Conservation (phyloP, 2,113 vertebrate species). For the Corythoichthys haematopterus region DNA sequence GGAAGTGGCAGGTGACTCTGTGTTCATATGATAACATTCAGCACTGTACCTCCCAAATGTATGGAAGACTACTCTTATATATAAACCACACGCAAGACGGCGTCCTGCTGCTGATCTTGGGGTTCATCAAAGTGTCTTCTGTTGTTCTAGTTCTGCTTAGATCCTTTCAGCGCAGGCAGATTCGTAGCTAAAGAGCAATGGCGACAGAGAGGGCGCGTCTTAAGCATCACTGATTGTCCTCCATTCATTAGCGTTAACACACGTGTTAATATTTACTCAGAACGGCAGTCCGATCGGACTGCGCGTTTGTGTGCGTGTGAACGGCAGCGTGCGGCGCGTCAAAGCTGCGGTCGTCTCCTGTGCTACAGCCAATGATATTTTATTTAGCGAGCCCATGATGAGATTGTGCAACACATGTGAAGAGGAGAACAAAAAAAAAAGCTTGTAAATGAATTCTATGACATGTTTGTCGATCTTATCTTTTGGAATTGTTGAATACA, state of each 20-base stretch:
- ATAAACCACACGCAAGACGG: constrained; percentile 26
- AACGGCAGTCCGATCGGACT: constrained; percentile 60
- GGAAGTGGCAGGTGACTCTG: constrained; percentile 38
- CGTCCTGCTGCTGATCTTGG: constrained; percentile 37
- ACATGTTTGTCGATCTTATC: constrained; percentile 72
- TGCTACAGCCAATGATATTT: constrained; percentile 61
- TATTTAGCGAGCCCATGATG: constrained; percentile 52
- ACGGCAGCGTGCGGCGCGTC: constrained; percentile 68
- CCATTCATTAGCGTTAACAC: constrained; percentile 65
- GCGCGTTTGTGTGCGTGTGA: constrained; percentile 39
- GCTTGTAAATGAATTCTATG: constrained; percentile 68
- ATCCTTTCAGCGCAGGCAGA: constrained; percentile 7
- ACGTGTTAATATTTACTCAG: constrained; percentile 65
- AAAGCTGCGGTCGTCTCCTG: constrained; percentile 54
- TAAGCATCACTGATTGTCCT: constrained; percentile 57
- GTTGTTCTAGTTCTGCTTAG: constrained; percentile 45
- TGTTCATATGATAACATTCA: constrained; percentile 21
- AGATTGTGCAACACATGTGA: constrained; percentile 60
- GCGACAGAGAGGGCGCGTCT: constrained; percentile 28
- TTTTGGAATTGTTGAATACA: constrained; percentile 76
- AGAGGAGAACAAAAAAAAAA: constrained; percentile 56
- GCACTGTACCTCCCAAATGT: constrained; percentile 46
- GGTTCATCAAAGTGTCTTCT: constrained; percentile 36
- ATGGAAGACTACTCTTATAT: constrained; percentile 31
- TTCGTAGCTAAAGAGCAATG: constrained; percentile 5